phyloP scores from a whole-genome alignment of 2,797 vertebrate genomes.

The Kryptopterus vitreolus region DNA sequence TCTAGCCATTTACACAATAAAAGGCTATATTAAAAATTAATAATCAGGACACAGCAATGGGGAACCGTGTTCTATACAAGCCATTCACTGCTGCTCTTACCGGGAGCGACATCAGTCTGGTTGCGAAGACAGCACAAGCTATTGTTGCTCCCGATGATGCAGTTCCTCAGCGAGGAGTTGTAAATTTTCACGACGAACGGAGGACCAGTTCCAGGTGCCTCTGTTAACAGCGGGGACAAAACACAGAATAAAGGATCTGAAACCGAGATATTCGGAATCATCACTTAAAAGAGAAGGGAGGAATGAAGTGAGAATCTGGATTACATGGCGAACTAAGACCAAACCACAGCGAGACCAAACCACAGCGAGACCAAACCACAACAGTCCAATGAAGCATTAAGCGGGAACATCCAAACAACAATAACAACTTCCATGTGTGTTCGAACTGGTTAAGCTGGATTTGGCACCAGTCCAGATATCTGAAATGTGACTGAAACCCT shows the following conservation, averaged over 20 bases:
- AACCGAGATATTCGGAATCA: neutral
- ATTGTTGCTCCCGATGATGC: conserved; percentile 66
- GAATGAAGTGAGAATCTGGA: neutral
- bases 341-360: neutral
- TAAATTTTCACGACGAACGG: conserved; percentile 72
- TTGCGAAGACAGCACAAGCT: conserved; percentile 57
- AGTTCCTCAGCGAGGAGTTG: conserved; percentile 72
- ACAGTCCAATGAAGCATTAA: neutral
- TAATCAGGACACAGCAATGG: neutral
- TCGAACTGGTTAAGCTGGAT: neutral
- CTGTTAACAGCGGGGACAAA: conserved; percentile 37
- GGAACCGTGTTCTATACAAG: neutral
- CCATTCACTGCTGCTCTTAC: conserved; percentile 34
- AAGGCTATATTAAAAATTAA: neutral
- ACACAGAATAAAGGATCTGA: neutral
- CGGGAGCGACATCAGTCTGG: conserved; percentile 42
- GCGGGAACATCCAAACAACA: neutral
- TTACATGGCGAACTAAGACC: conserved; percentile 1
- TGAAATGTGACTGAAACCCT: neutral
- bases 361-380: conserved; percentile 2
- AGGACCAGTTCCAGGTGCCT: conserved; percentile 42
- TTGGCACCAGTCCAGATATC: neutral
- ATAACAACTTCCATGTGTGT: neutral
- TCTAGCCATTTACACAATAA: too few relatives aligned
- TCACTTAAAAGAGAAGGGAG: neutral